A percentile compares a stretch with the other conserved stretches of the same genome.
phyloP scores from a whole-genome alignment of 1,140 invertebrate genomes.

The Panagrolaimus sp. region DNA sequence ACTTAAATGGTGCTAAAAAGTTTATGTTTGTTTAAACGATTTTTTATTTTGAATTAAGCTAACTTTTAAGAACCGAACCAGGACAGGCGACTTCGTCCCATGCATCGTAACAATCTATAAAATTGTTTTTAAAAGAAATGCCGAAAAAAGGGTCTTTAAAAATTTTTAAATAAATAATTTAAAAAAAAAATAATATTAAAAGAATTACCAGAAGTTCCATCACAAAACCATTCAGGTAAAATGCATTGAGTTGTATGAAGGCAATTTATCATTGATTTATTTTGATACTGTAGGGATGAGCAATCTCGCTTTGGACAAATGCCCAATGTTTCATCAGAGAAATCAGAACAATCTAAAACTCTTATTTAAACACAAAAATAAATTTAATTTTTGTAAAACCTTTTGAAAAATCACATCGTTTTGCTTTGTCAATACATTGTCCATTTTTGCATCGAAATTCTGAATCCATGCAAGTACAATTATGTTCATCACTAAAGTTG shows the following conservation, averaged over 20 bases:
- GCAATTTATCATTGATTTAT: conserved; percentile 3
- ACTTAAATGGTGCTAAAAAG: too few species aligned
- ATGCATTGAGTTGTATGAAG: conserved; percentile 13
- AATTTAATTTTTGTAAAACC: too few species aligned
- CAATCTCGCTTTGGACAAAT: conserved; percentile 1
- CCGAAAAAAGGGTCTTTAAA: too few species aligned
- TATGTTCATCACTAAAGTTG: neutral
- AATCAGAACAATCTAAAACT: neutral
- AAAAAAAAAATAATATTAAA: too few species aligned
- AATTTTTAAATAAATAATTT: too few species aligned
- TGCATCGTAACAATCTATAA: neutral
- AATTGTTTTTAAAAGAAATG: too few species aligned
- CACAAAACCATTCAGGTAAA: conserved; percentile 17
- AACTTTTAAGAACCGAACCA: neutral
- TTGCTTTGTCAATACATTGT: neutral
- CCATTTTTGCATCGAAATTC: conserved; percentile 19
- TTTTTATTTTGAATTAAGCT: neutral
- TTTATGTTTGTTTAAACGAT: neutral
- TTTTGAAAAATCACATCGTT: conserved; percentile 12
- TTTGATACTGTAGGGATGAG: neutral
- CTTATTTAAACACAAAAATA: too few species aligned
- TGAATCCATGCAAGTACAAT: neutral
- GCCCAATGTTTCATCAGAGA: neutral
- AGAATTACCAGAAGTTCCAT: neutral
- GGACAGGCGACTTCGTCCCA: neutral